Evolutionary conservation across 2,888 invertebrate species (phyloP).

Genomic region (Drosophila macrospina): DNA sequence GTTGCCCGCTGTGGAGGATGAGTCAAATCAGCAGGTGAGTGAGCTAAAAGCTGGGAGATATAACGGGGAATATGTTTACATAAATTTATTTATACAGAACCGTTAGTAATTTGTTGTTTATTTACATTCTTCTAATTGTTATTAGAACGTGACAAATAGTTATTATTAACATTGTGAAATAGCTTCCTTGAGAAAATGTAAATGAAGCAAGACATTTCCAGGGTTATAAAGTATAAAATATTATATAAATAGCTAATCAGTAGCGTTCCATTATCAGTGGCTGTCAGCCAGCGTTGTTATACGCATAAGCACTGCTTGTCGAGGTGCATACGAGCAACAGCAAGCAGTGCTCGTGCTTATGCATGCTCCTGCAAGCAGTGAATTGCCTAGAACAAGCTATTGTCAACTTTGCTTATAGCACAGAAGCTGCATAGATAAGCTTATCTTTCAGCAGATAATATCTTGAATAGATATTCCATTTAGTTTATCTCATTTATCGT

Average conservation of each 20-base stretch:
- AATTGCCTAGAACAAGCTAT: too few relatives aligned
- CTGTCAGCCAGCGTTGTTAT: too few relatives aligned
- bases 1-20: conserved; percentile 82
- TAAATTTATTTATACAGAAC: not conserved
- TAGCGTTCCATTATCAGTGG: too few relatives aligned
- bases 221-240: not conserved
- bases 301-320: too few relatives aligned
- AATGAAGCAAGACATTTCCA: conserved; percentile 1
- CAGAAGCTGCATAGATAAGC: too few relatives aligned
- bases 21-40: conserved; percentile 84
- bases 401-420: too few relatives aligned
- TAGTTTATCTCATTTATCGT: too few relatives aligned
- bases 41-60: not conserved
- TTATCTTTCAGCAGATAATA: not conserved
- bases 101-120: conserved; percentile 9
- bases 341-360: too few relatives aligned
- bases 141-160: conserved; percentile 15
- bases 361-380: too few relatives aligned
- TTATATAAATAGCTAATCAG: too few relatives aligned
- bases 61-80: conserved; percentile 4
- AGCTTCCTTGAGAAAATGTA: conserved; percentile 9
- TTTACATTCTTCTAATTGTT: conserved; percentile 11
- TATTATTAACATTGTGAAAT: conserved; percentile 2
- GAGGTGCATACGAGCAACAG: too few relatives aligned
- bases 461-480: not conserved